phyloP scores from a whole-genome alignment of 2,888 invertebrate genomes.

The Tanytarsus gracilentus region DNA sequence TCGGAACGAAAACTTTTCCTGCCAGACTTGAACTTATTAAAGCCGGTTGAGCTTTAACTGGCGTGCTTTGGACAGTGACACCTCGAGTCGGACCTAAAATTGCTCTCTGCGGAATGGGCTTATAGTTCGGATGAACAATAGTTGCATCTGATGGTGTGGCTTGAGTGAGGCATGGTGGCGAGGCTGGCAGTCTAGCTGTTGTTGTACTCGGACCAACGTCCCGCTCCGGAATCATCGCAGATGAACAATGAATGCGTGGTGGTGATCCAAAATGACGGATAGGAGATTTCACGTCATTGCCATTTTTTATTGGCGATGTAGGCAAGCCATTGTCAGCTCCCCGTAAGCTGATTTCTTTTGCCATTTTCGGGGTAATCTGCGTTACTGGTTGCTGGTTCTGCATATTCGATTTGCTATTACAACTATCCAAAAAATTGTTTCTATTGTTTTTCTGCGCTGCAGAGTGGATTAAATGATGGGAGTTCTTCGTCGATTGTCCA shows the following conservation, averaged over 20 bases:
- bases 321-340: constrained; percentile 44
- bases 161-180: constrained; percentile 25
- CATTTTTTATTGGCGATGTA: constrained; percentile 36
- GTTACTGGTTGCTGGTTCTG: constrained; percentile 31
- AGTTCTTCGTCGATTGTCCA: constrained; percentile 1
- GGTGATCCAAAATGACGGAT: constrained; percentile 18
- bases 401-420: constrained; percentile 5
- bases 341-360: constrained; percentile 44
- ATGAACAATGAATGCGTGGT: constrained; percentile 17
- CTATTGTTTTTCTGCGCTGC: constrained; percentile 21
- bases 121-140: constrained; percentile 27
- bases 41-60: constrained; percentile 52
- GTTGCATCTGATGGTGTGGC: constrained; percentile 22
- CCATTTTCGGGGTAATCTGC: constrained; percentile 39
- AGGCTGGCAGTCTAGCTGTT: constrained; percentile 10
- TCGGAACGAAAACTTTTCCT: constrained; percentile 33
- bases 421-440: constrained; percentile 1
- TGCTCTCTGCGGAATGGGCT: constrained; percentile 35
- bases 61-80: constrained; percentile 52
- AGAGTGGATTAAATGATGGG: constrained; percentile 23
- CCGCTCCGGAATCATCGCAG: constrained; percentile 32
- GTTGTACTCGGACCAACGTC: constrained; percentile 30
- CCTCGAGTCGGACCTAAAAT: constrained; percentile 47
- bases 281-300: constrained; percentile 28
- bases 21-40: constrained; percentile 49